These are phyloP conservation scores for Synchiropus splendidus DNA, from an alignment of 2,113 vertebrate species.

Conservation along the genomic window DNA sequence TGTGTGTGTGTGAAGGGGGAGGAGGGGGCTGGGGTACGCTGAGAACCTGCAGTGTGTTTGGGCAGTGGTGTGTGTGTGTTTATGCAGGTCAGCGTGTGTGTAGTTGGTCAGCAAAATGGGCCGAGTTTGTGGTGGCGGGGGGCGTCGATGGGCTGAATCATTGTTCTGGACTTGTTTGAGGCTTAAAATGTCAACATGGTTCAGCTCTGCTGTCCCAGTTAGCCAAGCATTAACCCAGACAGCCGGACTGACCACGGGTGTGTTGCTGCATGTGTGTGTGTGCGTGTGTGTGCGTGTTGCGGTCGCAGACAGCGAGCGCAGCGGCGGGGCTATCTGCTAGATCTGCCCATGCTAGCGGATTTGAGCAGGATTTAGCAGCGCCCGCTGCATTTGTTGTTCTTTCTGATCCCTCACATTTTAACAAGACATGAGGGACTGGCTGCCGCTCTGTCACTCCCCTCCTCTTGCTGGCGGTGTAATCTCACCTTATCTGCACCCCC, in stretches of 20 bases:
- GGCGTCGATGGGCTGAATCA: slow-evolving; percentile 52
- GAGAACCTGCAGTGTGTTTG: slow-evolving; percentile 36
- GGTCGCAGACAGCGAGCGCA: slow-evolving; percentile 58
- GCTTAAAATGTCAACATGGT: slow-evolving; percentile 67
- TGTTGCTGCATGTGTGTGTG: slow-evolving; percentile 30
- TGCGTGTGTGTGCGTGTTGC: slow-evolving; percentile 29
- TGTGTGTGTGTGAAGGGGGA: slow-evolving; percentile 37
- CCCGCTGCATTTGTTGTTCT: slow-evolving; percentile 62
- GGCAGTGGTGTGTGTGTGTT: slow-evolving; percentile 34
- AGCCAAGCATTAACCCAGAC: slow-evolving; percentile 68
- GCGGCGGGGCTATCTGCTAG: slow-evolving; percentile 59
- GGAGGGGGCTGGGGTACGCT: slow-evolving; percentile 12
- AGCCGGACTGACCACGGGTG: slow-evolving; percentile 61
- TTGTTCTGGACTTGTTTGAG: slow-evolving; percentile 65
- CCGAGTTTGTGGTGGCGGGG: slow-evolving; percentile 47
- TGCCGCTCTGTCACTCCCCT: slow-evolving; percentile 17
- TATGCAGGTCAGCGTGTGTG: slow-evolving; percentile 19
- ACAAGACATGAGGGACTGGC: slow-evolving; percentile 58
- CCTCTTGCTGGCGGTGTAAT: slow-evolving; percentile 37
- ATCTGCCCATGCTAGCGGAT: slow-evolving; percentile 67
- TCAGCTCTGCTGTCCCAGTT: slow-evolving; percentile 66
- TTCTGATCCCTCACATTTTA: slow-evolving; percentile 61
- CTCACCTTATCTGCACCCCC: slow-evolving; percentile 59
- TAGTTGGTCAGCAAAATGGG: slow-evolving; percentile 44
- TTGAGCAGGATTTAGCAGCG: slow-evolving; percentile 60